phyloP scores from a whole-genome alignment of 2,113 vertebrate genomes.

The Cynocephalus volans region DNA sequence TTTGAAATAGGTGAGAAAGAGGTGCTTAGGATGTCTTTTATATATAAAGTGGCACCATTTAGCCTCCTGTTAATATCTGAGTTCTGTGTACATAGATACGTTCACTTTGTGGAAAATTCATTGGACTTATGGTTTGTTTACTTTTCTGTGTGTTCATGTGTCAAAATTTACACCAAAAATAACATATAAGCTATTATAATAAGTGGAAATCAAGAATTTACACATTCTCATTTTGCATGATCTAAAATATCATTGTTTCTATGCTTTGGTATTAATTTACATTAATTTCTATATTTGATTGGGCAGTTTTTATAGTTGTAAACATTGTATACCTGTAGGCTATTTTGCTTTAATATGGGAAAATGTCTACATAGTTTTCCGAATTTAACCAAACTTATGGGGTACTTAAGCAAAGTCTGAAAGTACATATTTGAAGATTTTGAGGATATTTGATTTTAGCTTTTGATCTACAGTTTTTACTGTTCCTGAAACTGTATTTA shows the following conservation, averaged over 20 bases:
- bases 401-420: constrained; percentile 37
- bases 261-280: constrained; percentile 51
- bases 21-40: not conserved
- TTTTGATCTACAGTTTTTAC: constrained; percentile 16
- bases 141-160: not conserved
- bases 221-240: not conserved
- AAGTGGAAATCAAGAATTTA: constrained; percentile 39
- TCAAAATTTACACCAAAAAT: constrained; percentile 51
- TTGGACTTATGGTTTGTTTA: not conserved
- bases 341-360: constrained; percentile 38
- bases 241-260: constrained; percentile 28
- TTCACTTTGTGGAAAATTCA: not conserved
- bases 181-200: not conserved
- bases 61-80: not conserved
- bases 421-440: constrained; percentile 46
- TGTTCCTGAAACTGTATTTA: constrained; percentile 13
- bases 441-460: constrained; percentile 13
- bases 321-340: not conserved
- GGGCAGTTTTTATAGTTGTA: constrained; percentile 48
- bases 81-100: not conserved
- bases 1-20: not conserved
- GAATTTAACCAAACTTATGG: constrained; percentile 57
- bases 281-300: not conserved
- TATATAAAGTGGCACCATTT: not conserved
- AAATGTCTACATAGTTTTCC: constrained; percentile 49